Base-by-base conservation (phyloP, 2,797 vertebrate genomes). In the Acrocephalus scirpaceus region DNA sequence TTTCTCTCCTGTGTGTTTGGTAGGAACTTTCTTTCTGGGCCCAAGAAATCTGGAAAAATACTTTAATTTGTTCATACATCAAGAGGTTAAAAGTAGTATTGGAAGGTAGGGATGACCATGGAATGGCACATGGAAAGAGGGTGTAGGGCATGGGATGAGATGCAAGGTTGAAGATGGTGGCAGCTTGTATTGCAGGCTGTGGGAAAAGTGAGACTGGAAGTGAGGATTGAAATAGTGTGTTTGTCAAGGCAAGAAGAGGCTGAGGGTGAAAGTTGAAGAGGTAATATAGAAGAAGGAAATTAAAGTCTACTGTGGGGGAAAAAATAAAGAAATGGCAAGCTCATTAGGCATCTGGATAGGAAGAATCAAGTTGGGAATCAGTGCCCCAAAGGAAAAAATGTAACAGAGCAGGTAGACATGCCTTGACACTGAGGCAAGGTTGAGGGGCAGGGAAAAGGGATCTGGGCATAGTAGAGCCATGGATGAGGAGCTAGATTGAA, bases 281-380 rank as follows among this genome's bases (percentile, higher is more conserved):
- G 19, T 42, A 45, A 57, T 38, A 56, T 1, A 4, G 21, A 80
- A 77, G 45, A 66, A 71, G 30, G 8, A 78, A 78, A 47, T 65
- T 16, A 23, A 90, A 60, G 2, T 51, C 29, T 78, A 14, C 15
- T 16, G 2, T 5, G 47, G 1, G 4, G 1, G 0, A 4, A 9
- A 20, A 16, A 27, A 21, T 18, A 36, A 53, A n/a, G 21, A 9
- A 67, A 25, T 6, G 6, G 32, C 21, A 57, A 58, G 13, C 4
- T n/a, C 20, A 12, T 54, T 58, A 12, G 23, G 16, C 32, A 48
- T 38, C 5, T 80, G 45, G 10, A 6, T 54, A 36, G 44, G 23
- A 69, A 78, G 15, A 45, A 4, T 60, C 10, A 54, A 51, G 2
- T 0, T 32, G 11, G 22, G 8, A 85, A 66, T 22, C 22, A 34